A percentile compares a stretch with the other conserved stretches of the same genome.
phyloP scores from a whole-genome alignment of 2,113 vertebrate genomes.

The Crotalus horridus region DNA sequence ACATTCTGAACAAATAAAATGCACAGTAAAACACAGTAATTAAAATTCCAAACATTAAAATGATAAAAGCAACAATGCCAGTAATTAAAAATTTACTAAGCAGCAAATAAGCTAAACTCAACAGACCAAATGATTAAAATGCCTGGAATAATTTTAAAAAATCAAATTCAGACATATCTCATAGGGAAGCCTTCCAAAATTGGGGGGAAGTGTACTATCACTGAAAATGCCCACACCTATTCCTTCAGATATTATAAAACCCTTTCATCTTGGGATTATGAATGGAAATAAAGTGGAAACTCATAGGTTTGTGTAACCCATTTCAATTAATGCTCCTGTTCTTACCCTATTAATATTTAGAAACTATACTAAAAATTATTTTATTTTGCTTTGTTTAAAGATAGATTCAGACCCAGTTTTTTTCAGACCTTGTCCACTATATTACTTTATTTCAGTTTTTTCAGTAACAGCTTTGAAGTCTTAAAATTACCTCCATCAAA shows the following conservation, averaged over 20 bases:
- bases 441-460: not conserved
- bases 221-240: not conserved
- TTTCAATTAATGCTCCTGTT: not conserved
- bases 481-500: slow-evolving; percentile 81
- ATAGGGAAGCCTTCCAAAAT: not conserved
- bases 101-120: not conserved
- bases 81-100: not conserved
- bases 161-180: not conserved
- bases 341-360: not conserved
- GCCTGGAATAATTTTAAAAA: not conserved
- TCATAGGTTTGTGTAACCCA: not conserved
- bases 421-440: not conserved
- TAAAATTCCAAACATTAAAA: not conserved
- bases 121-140: not conserved
- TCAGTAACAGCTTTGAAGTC: not conserved
- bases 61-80: not conserved
- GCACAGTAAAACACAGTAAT: not conserved
- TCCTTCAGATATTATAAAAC: not conserved
- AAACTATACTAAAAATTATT: not conserved
- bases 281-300: not conserved
- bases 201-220: not conserved
- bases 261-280: not conserved
- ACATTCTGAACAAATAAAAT: not conserved
- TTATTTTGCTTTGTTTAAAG: not conserved
- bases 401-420: not conserved